Evolutionary conservation across 2,113 vertebrate genomes (phyloP), one percentile per base, ranked within the genome.

Genomic region (Odocoileus virginianus): DNA sequence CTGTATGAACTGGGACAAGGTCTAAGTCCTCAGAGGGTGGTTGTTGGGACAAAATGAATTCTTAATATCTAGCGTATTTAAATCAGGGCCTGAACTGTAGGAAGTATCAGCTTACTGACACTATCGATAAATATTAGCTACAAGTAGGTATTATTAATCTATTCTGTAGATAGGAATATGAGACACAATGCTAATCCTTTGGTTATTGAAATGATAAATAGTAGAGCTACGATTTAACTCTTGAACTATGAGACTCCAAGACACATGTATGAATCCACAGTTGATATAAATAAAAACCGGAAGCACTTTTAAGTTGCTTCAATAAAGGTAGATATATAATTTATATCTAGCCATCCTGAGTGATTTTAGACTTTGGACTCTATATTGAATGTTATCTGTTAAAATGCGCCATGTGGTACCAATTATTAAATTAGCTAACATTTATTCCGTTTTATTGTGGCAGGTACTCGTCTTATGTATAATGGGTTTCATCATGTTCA

Each of bases 41-140:
- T 74, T 84, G 40, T 87, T 83, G 94, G 93, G 50, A 83, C 54
- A 36, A 93, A 91, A 82, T 50, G 2, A 87, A 95, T 88, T 97
- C 52, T 94, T 95, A 25, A 71, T 9, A 92, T 71, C 52, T 89
- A 84, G 67, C 9, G 0, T 47, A 6, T 45, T 91, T 96, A 94
- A 76, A 40, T 60, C 12, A 92, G 25, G 57, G 28, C 13, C 57
- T 58, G 13, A 55, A 57, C 79, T 13, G 50, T 71, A 91, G 47
- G 57, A 83, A 81, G 6, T 47, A 5, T 86, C 45, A 96, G 6
- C 52, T 83, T 83, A 83, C 52, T 36, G 33, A 36, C n/a, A 83
- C 12, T 15, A 36, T 36, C 4, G 8, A 17, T 79, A 95, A 82
- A 93, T 89, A 87, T 28, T 94, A 84, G 14, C 43, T 92, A 57